These are phyloP conservation scores for Therioaphis trifolii DNA, from an alignment of 2,888 invertebrate genomes.

Conservation along the genomic window DNA sequence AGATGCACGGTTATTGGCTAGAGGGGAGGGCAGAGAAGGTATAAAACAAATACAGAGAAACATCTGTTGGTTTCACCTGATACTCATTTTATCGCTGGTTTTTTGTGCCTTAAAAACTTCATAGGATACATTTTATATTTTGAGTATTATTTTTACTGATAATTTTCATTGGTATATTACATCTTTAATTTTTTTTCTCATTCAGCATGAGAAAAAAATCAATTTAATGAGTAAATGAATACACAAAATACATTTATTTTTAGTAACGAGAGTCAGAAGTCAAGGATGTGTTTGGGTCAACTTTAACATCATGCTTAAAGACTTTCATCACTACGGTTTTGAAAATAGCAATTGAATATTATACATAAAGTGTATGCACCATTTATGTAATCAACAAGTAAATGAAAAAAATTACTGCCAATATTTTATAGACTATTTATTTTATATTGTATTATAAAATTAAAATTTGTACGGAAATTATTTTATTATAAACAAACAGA, in stretches of 20 bases:
- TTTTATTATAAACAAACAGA: slow-evolving; percentile 5
- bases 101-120: no score
- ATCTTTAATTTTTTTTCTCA: slow-evolving; percentile 2
- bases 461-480: slow-evolving; percentile 18
- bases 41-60: slow-evolving; percentile 62
- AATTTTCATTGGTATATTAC: background rate
- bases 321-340: slow-evolving; percentile 79
- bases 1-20: slow-evolving; percentile 87
- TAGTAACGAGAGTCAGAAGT: slow-evolving; percentile 83
- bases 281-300: slow-evolving; percentile 79
- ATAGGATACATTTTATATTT: background rate
- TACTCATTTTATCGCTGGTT: no score
- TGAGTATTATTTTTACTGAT: background rate
- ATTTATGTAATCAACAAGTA: background rate
- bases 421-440: background rate
- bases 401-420: background rate
- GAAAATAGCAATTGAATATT: slow-evolving; percentile 68
- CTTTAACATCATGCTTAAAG: slow-evolving; percentile 81
- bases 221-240: slow-evolving; percentile 22
- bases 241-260: slow-evolving; percentile 47
- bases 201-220: slow-evolving; percentile 58
- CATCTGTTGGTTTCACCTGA: no score
- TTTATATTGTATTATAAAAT: background rate
- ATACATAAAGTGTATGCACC: background rate
- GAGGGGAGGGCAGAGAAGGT: slow-evolving; percentile 90